phyloP scores from a whole-genome alignment of 2,888 invertebrate species.

The Oscheius myriophilus region DNA sequence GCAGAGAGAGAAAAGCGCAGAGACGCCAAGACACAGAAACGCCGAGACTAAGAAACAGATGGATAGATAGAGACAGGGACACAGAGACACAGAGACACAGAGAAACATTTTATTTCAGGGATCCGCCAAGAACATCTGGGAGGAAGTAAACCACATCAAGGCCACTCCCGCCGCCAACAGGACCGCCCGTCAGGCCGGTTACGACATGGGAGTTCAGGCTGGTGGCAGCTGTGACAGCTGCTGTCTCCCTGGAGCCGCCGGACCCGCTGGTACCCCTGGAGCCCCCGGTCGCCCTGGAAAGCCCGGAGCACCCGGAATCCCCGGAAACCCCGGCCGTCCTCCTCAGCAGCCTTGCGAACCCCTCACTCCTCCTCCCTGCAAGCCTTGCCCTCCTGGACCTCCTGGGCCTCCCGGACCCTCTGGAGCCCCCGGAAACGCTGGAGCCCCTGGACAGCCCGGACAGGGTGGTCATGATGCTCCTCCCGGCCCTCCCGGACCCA shows the following conservation, averaged over 20 bases:
- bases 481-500: constrained; percentile 56
- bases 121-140: constrained; percentile 55
- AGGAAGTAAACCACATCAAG: constrained; percentile 56
- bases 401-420: constrained; percentile 58
- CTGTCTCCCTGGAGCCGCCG: constrained; percentile 60
- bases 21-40: no score
- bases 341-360: constrained; percentile 64
- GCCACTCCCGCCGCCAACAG: constrained; percentile 50
- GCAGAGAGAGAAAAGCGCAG: no score
- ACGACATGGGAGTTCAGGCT: constrained; percentile 32
- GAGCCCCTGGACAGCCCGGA: constrained; percentile 50
- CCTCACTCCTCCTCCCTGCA: constrained; percentile 61
- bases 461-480: constrained; percentile 54
- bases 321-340: constrained; percentile 61
- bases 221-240: constrained; percentile 62
- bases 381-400: constrained; percentile 60
- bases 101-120: constrained; percentile 31
- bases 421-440: constrained; percentile 53
- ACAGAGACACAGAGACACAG: no score
- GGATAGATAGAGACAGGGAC: no score
- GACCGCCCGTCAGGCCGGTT: constrained; percentile 59
- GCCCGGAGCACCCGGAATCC: constrained; percentile 60
- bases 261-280: constrained; percentile 56
- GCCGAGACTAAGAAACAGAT: no score
- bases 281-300: constrained; percentile 57